A percentile compares a stretch with the other conserved stretches of the same genome.
Evolutionary conservation across 2,888 invertebrate species (phyloP).

Genomic region (Aproaerema taeniolella): DNA sequence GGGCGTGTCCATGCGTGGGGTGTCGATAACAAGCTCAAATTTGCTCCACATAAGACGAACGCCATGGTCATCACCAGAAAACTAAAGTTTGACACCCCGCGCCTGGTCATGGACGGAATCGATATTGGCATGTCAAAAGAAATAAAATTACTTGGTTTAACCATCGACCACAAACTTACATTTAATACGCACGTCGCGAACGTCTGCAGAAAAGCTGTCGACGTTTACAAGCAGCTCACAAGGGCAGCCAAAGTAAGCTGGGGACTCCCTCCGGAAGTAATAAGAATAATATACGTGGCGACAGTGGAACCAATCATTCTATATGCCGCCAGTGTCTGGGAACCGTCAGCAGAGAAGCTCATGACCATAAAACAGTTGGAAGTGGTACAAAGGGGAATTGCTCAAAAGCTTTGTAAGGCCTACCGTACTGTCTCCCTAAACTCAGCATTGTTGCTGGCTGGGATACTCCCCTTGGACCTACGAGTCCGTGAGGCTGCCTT

Average conservation of each 20-base stretch:
- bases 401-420: neutral
- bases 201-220: neutral
- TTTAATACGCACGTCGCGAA: slow-evolving; percentile 2
- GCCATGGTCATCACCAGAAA: neutral
- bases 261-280: neutral
- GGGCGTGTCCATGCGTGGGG: slow-evolving; percentile 6
- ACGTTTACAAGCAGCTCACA: neutral
- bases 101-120: neutral
- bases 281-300: neutral
- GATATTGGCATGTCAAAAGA: neutral
- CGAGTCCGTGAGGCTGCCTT: slow-evolving; percentile 2
- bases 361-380: neutral
- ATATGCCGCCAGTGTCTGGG: neutral
- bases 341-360: neutral
- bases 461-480: slow-evolving; percentile 10
- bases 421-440: slow-evolving; percentile 7
- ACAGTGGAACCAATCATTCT: neutral
- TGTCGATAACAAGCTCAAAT: slow-evolving; percentile 1
- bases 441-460: slow-evolving; percentile 6
- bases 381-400: neutral
- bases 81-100: slow-evolving; percentile 1
- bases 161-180: neutral
- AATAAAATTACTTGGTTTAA: neutral
- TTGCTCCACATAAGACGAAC: neutral
- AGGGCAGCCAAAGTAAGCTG: neutral